phyloP scores from a whole-genome alignment of 1,140 invertebrate genomes.

The Drosophila obscura region DNA sequence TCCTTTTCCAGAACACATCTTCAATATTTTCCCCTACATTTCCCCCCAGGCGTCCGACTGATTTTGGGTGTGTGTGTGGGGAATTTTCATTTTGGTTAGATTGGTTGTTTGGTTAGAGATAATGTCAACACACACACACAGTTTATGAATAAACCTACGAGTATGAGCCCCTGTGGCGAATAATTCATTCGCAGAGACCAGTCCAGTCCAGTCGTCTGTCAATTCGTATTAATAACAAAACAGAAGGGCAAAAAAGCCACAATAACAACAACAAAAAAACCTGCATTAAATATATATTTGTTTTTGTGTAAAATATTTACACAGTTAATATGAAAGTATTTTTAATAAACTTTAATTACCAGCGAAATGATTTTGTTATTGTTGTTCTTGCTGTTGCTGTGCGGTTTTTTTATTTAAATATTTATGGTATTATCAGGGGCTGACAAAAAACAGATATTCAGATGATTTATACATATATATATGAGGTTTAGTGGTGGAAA shows the following conservation, averaged over 20 bases:
- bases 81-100: neutral
- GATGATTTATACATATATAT: too few species aligned
- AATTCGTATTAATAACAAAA: slow-evolving; percentile 60
- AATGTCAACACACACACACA: slow-evolving; percentile 41
- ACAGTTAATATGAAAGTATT: slow-evolving; percentile 51
- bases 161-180: neutral
- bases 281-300: slow-evolving; percentile 20
- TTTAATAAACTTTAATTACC: slow-evolving; percentile 60
- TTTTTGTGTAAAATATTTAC: slow-evolving; percentile 25
- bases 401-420: neutral
- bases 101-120: slow-evolving; percentile 52
- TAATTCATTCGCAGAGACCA: slow-evolving; percentile 7
- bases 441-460: too few species aligned
- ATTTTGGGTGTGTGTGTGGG: neutral
- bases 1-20: too few species aligned
- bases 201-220: slow-evolving; percentile 26
- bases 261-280: slow-evolving; percentile 1
- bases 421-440: neutral
- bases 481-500: too few species aligned
- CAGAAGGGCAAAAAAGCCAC: neutral
- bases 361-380: slow-evolving; percentile 8
- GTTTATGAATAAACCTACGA: slow-evolving; percentile 30
- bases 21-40: neutral
- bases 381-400: too few species aligned
- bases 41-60: neutral